Evolutionary conservation across 2,113 vertebrate species (phyloP), one percentile per base, ranked within the genome.

Genomic region (Excalfactoria chinensis): DNA sequence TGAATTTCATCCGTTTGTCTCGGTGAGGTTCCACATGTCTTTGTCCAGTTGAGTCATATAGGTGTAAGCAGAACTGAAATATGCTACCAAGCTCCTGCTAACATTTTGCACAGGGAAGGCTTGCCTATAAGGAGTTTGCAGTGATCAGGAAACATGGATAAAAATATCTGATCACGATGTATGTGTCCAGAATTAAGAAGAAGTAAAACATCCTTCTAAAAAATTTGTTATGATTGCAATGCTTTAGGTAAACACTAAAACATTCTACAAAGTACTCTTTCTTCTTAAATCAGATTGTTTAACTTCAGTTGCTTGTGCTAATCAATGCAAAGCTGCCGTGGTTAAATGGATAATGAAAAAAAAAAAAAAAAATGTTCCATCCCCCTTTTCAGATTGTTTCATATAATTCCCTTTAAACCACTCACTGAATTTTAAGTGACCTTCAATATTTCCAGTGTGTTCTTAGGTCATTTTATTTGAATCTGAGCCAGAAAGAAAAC

Each of bases 361-460:
- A 69, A 1, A 53, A 56, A 69, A 41, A 13, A 41, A 64, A 48
- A 37, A 55, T 2, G 6, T 21, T 88, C 62, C 34, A 59, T 16
- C n/a, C 49, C 32, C 18, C 71, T 72, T 95, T 91, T 55, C 67
- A 92, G 28, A 22, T 34, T 37, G 82, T 83, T 60, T 82, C 4
- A 1, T 70, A 46, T 40, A 0, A 18, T 84, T 78, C 74, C 26
- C 63, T 86, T 55, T 13, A 77, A 73, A 73, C 20, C 28, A 56
- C 60, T 86, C 70, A 74, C 74, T 59, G 74, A 41, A 18, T 80
- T 84, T 82, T 77, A 86, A 86, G 58, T 86, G 62, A 84, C 92
- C 82, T 88, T 71, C 55, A 73, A 0, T 72, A 94, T 89, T 96
- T 80, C 19, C 30, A 63, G 58, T 90, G 30, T 80, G n/a, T 62